Base-by-base conservation (phyloP, 2,888 invertebrate species). In the Perizoma affinitatum region DNA sequence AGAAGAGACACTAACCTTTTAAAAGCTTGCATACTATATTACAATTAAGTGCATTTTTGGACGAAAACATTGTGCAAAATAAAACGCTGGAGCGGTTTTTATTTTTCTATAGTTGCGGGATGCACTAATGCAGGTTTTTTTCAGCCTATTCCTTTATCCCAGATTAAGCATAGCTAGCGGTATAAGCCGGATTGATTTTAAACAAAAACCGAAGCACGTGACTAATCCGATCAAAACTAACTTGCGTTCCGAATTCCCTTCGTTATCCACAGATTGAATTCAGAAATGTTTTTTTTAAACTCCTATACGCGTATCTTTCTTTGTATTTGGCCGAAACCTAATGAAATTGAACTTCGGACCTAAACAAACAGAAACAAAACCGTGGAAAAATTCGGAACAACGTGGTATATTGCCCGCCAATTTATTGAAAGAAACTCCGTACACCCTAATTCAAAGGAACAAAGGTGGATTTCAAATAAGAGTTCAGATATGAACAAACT, bases 291-390 rank as follows among this genome's bases (percentile, higher is more conserved):
- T 22, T 4, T 1, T 4, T 22, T 49, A 63, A 52, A 58, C 47
- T 35, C 50, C 54, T 50, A 50, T 54, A 58, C 51, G 45, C 45
- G 49, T 43, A n/a, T n/a, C n/a, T n/a, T 38, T 43, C 44, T 7
- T 49, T 40, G 52, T 65, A 59, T 65, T 58, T 60, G 60, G 49
- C 41, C 60, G 40, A 43, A 55, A 60, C 56, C 63, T 67, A 66
- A 64, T 71, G 73, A 75, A 76, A 75, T 76, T 79, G 79, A 82
- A 83, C 79, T 78, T 71, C 73, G 66, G 81, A 84, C 86, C 86
- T 86, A 83, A 86, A 79, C 79, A 83, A 87, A 86, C 82, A 80
- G 61, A 75, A 78, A 77, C 79, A 81, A 74, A 75, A 66, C 71
- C 51, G 54, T 55, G 58, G 63, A 68, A 70, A 71, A 70, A 68